A percentile compares a stretch with the other conserved stretches of the same genome.
Conservation (phyloP, 2,797 vertebrate genomes). For the Trichosurus vulpecula region DNA sequence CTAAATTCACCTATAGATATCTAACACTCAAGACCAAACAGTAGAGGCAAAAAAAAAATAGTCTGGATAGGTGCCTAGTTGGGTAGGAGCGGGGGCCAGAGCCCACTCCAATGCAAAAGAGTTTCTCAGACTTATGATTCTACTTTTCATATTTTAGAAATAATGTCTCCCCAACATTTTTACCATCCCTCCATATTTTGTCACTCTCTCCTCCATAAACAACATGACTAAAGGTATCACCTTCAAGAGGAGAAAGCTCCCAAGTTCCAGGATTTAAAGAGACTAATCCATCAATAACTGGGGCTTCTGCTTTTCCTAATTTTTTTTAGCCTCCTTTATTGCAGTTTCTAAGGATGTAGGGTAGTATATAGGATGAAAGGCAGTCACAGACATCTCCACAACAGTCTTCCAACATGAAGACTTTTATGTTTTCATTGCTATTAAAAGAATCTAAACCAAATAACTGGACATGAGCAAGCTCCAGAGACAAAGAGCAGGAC, state of each 20-base stretch:
- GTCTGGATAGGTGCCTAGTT: conserved; percentile 72
- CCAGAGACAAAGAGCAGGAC: conserved; percentile 67
- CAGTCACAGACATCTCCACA: conserved; percentile 27
- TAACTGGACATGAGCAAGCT: neutral
- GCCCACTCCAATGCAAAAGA: conserved; percentile 65
- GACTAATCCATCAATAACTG: neutral
- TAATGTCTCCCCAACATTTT: conserved; percentile 51
- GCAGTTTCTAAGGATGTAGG: conserved; percentile 34
- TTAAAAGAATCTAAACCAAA: neutral
- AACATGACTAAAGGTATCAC: conserved; percentile 46
- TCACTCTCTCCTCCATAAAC: conserved; percentile 25
- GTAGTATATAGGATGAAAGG: neutral
- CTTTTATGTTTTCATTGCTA: neutral
- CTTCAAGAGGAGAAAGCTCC: conserved; percentile 9
- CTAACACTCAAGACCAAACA: conserved; percentile 68
- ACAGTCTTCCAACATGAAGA: conserved; percentile 14
- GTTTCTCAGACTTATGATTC: conserved; percentile 59
- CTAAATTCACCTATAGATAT: neutral
- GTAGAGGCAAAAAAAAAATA: conserved; percentile 73
- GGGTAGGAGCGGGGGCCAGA: conserved; percentile 74
- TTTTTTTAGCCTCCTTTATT: conserved; percentile 42
- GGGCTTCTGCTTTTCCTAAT: conserved; percentile 32
- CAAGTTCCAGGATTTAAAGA: conserved; percentile 5
- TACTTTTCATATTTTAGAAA: conserved; percentile 56
- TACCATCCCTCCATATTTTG: conserved; percentile 42